phyloP scores from a whole-genome alignment of 1,140 invertebrate genomes.

The Pseudomyrmex cubaensis region DNA sequence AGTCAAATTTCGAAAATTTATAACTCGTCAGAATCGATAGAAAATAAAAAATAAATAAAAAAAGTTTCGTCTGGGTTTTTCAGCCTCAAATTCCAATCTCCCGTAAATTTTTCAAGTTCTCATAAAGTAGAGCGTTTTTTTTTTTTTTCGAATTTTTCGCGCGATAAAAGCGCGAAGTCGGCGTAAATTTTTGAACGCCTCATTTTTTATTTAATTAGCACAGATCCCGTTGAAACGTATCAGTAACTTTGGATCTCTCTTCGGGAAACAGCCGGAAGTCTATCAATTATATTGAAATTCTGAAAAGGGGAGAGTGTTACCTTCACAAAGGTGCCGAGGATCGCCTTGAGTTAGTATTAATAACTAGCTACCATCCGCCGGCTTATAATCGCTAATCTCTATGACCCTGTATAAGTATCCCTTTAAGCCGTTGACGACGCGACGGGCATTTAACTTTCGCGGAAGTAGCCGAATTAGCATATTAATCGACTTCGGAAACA shows the following conservation, averaged over 20 bases:
- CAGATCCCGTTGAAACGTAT: neutral
- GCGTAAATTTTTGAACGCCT: too few species aligned
- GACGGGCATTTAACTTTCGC: conserved; percentile 62
- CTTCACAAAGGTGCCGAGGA: conserved; percentile 14
- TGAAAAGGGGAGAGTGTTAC: neutral
- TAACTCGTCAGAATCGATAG: too few species aligned
- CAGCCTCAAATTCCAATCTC: too few species aligned
- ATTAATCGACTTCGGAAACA: conserved; percentile 69
- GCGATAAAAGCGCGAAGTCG: too few species aligned
- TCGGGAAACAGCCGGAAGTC: neutral
- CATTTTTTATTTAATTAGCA: too few species aligned
- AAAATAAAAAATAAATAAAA: too few species aligned
- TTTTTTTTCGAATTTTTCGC: too few species aligned
- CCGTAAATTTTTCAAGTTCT: too few species aligned
- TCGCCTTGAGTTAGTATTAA: conserved; percentile 58
- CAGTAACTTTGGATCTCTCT: neutral
- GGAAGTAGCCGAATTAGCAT: conserved; percentile 65
- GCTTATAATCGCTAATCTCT: conserved; percentile 67
- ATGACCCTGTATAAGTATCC: conserved; percentile 60
- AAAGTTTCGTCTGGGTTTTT: too few species aligned
- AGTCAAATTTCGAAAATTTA: too few species aligned
- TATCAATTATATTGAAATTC: conserved; percentile 46
- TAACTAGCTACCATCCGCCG: conserved; percentile 43
- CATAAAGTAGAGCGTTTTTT: too few species aligned
- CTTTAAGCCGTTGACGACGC: conserved; percentile 65